These are phyloP conservation scores for Eidolon dupreanum DNA, from an alignment of 2,797 vertebrate species.

Conservation along the genomic window DNA sequence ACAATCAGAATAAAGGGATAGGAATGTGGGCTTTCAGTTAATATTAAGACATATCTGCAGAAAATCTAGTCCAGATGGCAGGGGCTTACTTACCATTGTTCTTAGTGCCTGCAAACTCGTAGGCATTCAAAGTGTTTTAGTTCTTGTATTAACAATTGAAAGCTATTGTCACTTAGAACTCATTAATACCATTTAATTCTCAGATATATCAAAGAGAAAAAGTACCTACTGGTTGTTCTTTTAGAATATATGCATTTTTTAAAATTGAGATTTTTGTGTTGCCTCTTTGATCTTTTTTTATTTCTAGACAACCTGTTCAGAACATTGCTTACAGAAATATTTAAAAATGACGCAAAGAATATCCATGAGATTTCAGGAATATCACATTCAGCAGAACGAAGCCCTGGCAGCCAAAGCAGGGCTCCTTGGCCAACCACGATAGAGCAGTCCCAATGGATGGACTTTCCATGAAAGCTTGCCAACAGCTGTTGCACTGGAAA, in stretches of 20 bases:
- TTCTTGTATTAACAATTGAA: conserved; percentile 27
- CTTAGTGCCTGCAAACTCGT: neutral
- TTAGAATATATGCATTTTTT: conserved; percentile 30
- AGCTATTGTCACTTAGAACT: conserved; percentile 7
- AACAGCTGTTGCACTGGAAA: conserved; percentile 42
- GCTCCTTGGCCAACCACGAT: conserved; percentile 92
- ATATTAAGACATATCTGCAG: neutral
- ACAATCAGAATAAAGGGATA: neutral
- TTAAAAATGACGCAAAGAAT: conserved; percentile 99
- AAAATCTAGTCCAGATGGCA: neutral
- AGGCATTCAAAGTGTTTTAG: neutral
- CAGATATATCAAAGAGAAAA: conserved; percentile 1
- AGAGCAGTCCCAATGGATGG: conserved; percentile 56
- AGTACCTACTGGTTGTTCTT: neutral
- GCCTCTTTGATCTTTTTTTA: conserved; percentile 52
- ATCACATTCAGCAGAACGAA: conserved; percentile 99
- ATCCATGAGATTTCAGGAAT: conserved; percentile 99
- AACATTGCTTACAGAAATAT: conserved; percentile 97
- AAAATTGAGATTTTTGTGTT: conserved; percentile 51
- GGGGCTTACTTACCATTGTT: neutral
- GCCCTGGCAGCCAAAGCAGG: conserved; percentile 97
- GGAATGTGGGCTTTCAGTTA: neutral
- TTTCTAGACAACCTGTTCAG: conserved; percentile 93
- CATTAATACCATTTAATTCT: conserved; percentile 30
- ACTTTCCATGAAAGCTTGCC: conserved; percentile 46